These are phyloP conservation scores for Ennomos fuscantarius DNA, from an alignment of 2,888 invertebrate genomes.

Conservation along the genomic window DNA sequence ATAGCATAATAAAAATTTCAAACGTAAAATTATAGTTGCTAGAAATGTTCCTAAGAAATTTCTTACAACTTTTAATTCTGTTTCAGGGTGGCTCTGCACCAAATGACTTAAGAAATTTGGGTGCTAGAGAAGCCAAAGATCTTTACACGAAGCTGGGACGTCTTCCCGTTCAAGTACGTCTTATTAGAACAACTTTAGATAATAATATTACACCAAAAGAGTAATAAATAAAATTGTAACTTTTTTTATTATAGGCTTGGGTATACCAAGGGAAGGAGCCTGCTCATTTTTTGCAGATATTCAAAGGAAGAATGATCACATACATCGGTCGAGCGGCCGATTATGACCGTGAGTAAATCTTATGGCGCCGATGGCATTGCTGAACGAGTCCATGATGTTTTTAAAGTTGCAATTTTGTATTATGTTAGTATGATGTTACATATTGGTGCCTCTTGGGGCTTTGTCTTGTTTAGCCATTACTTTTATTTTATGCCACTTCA, in stretches of 20 bases:
- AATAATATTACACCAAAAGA: neutral
- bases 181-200: neutral
- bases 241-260: constrained; percentile 82
- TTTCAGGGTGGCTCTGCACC: constrained; percentile 90
- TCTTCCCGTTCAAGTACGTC: constrained; percentile 77
- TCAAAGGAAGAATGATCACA: constrained; percentile 93
- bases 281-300: constrained; percentile 95
- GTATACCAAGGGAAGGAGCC: constrained; percentile 96
- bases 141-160: constrained; percentile 79
- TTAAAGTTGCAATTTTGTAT: too few relatives aligned
- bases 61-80: neutral
- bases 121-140: constrained; percentile 86
- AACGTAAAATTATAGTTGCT: too few relatives aligned
- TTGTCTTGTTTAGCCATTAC: too few relatives aligned
- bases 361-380: too few relatives aligned
- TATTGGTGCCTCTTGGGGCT: too few relatives aligned
- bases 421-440: too few relatives aligned
- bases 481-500: too few relatives aligned
- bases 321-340: constrained; percentile 88
- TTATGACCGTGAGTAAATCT: constrained; percentile 83
- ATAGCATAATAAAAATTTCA: too few relatives aligned
- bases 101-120: constrained; percentile 90
- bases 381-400: too few relatives aligned
- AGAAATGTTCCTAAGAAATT: too few relatives aligned
- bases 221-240: neutral